phyloP scores from a whole-genome alignment of 1,140 invertebrate species.

The Brachionus rotundiformis region DNA sequence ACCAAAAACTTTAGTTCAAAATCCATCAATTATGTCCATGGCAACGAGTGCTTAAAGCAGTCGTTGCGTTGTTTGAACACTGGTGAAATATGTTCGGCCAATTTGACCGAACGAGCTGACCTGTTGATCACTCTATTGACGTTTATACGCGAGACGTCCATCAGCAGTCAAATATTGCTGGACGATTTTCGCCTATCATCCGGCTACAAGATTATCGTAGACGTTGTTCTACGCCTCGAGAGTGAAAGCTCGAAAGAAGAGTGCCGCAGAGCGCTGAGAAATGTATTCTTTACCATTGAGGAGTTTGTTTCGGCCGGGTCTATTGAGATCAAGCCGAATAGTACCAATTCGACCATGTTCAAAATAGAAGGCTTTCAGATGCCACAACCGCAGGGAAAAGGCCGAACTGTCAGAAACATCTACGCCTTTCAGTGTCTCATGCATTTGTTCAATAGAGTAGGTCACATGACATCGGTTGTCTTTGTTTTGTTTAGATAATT shows the following conservation, averaged over 20 bases:
- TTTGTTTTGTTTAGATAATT: slow-evolving; percentile 58
- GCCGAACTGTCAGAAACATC: slow-evolving; percentile 77
- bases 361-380: slow-evolving; percentile 87
- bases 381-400: slow-evolving; percentile 83
- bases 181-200: slow-evolving; percentile 34
- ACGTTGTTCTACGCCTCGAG: slow-evolving; percentile 57
- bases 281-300: slow-evolving; percentile 65
- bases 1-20: slow-evolving; percentile 37
- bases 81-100: slow-evolving; percentile 37
- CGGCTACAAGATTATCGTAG: slow-evolving; percentile 19
- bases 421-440: slow-evolving; percentile 93
- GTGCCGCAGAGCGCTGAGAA: slow-evolving; percentile 56
- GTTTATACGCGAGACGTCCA: slow-evolving; percentile 12
- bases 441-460: slow-evolving; percentile 86
- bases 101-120: slow-evolving; percentile 39
- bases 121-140: slow-evolving; percentile 32
- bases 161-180: background rate
- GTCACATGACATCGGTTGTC: slow-evolving; percentile 54
- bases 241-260: slow-evolving; percentile 58
- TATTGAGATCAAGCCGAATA: slow-evolving; percentile 76
- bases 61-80: slow-evolving; percentile 25
- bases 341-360: slow-evolving; percentile 73
- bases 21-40: slow-evolving; percentile 30
- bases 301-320: slow-evolving; percentile 81
- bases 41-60: slow-evolving; percentile 15